Base-by-base conservation (phyloP, 2,797 vertebrate genomes). In the Schizopygopsis malacanthus region DNA sequence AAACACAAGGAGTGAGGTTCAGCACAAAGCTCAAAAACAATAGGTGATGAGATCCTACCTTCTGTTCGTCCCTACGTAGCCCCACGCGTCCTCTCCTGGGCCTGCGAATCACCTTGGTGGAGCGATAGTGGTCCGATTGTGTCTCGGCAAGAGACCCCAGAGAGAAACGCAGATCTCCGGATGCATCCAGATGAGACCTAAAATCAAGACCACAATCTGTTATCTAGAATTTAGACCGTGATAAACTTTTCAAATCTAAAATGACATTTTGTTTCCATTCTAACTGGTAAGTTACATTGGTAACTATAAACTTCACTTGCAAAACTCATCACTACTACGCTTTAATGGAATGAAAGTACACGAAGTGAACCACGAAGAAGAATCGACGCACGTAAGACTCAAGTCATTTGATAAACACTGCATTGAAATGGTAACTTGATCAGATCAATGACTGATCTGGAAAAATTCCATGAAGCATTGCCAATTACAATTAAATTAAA, bases 181-280 rank as follows among this genome's bases (percentile, higher is more conserved):
- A 98, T 3, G 97, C 94, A 87, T 99, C 98, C 88, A 99, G 93
- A 87, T 98, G 98, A 93, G 98, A 96, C 91, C 98, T 99, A 63
- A 28, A 69, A 81, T 50, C 6, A 81, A 52, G 43, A 37, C 11
- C 63, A 81, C 25, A 79, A 33, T 81, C 25, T 4, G 11, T 65
- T 45, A 20, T 79, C 13, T 59, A 59, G 12, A 25, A 41, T 59
- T n/a, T n/a, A 39, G 18, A 77, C 11, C 20, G 47, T 6, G 8
- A 73, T 7, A 20, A 20, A 54, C 28, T 33, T 76, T 54, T 54
- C 0, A 54, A 37, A 12, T 50, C 28, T 52, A 33, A 75, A 75
- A 75, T 33, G 10, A 12, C 0, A 76, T 76, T 54, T 63, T 6
- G 6, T 65, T 65, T 33, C 33, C 63, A 65, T 28, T 65, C 28